Evolutionary conservation across 2,797 vertebrate genomes (phyloP), one percentile per base, ranked within the genome.

Genomic region (Tarsius wallacei): DNA sequence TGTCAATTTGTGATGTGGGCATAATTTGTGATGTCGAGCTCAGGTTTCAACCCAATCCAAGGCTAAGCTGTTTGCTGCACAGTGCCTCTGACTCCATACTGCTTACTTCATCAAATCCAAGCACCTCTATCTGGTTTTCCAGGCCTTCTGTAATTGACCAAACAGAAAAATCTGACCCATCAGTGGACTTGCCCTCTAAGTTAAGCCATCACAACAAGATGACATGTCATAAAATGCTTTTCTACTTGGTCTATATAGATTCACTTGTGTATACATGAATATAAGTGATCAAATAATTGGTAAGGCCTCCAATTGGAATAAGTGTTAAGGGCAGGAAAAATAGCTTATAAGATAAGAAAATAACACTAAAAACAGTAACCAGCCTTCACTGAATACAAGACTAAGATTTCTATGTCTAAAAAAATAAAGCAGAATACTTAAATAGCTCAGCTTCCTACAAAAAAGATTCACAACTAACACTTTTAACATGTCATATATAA

Each of bases 311-410:
- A 88, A 51, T 1, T 42, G 31, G 9, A 94, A 91, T 68, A 86
- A 90, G 59, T 74, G 47, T 76, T 59, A 87, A 78, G 59, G 78
- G 49, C 42, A 76, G 16, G 31, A 93, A 90, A 83, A 28, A 93
- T 3, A 53, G 47, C 55, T 77, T 78, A 16, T 96, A 49, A 71
- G 53, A 77, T 4, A 57, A 33, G 42, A 90, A 78, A 93, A 51
- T 76, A 42, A 91, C 36, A 77, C 83, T 61, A 26, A 88, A 94
- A 94, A 91, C 2, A 76, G 70, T 57, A 93, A 51, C 51, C 83
- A 55, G 15, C 2, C 42, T 76, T 78, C 42, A 31, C 11, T 28
- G 28, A 73, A 92, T 68, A 78, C 47, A 66, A 63, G 59, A 66
- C 33, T 61, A 87, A 78, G 47, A 87, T 17, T 84, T 64, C 33